A percentile compares a stretch with the other conserved stretches of the same genome.
phyloP scores from a whole-genome alignment of 2,888 invertebrate species.

The Plagiodera versicolora region DNA sequence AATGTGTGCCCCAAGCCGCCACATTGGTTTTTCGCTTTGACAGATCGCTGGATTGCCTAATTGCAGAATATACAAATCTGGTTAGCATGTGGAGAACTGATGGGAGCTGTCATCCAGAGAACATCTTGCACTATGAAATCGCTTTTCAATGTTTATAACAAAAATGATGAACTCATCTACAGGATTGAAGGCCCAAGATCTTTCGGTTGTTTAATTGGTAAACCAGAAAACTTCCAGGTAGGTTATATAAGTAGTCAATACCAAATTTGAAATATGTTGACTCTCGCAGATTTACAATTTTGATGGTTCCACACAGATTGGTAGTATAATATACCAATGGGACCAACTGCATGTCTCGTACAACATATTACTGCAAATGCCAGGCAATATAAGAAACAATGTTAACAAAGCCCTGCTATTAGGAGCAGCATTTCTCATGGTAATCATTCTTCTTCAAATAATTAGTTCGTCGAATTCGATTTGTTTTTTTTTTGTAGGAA shows the following conservation, averaged over 20 bases:
- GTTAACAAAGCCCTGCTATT: conserved; percentile 78
- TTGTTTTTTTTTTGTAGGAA: conserved; percentile 64
- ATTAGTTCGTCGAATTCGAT: conserved; percentile 13
- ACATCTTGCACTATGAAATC: conserved; percentile 63
- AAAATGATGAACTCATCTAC: conserved; percentile 64
- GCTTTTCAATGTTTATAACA: conserved; percentile 70
- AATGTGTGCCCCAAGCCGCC: too few relatives aligned
- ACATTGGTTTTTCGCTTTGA: too few relatives aligned
- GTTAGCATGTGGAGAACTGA: conserved; percentile 68
- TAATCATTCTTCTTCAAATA: conserved; percentile 51
- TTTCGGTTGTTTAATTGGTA: conserved; percentile 61
- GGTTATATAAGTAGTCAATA: too few relatives aligned
- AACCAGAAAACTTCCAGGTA: conserved; percentile 67
- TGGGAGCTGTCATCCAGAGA: conserved; percentile 72
- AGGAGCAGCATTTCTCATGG: conserved; percentile 82
- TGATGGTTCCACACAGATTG: conserved; percentile 65
- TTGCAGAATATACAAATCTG: conserved; percentile 69
- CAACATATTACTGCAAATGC: conserved; percentile 74
- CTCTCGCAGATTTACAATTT: conserved; percentile 58
- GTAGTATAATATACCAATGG: conserved; percentile 74
- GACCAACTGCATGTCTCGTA: conserved; percentile 69
- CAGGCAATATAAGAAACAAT: conserved; percentile 68
- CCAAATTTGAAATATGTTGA: too few relatives aligned
- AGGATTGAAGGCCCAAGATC: conserved; percentile 74
- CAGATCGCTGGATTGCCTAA: not conserved